These are phyloP conservation scores for Allygus modestus DNA, from an alignment of 2,888 invertebrate species.

Conservation along the genomic window DNA sequence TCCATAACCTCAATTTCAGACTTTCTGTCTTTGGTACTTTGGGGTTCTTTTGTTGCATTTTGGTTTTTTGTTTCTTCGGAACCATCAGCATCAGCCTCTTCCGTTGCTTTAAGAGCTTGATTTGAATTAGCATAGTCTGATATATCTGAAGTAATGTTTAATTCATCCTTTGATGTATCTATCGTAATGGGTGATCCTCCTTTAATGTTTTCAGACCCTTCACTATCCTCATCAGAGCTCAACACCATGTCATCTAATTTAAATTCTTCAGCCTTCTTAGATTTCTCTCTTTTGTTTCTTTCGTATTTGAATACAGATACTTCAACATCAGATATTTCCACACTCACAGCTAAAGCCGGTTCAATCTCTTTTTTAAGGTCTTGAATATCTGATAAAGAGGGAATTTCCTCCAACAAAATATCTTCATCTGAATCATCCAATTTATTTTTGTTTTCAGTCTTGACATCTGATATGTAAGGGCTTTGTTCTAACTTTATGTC, in stretches of 20 bases:
- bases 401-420: neutral
- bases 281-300: neutral
- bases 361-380: neutral
- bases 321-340: constrained; percentile 8
- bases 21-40: too few species aligned
- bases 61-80: neutral
- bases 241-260: constrained; percentile 17
- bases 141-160: neutral
- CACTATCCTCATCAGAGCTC: constrained; percentile 32
- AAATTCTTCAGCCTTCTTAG: neutral
- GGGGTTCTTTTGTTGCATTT: neutral
- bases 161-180: neutral
- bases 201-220: neutral
- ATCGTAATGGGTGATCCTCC: neutral
- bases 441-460: neutral
- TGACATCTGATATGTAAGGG: neutral
- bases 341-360: neutral
- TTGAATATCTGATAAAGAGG: neutral
- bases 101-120: neutral
- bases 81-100: neutral
- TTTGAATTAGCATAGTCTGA: neutral
- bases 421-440: constrained; percentile 9
- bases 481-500: neutral
- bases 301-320: constrained; percentile 5
- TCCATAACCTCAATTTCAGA: constrained; percentile 6